Conservation (phyloP, 2,888 invertebrate species). For the Temnothorax ravouxi region DNA sequence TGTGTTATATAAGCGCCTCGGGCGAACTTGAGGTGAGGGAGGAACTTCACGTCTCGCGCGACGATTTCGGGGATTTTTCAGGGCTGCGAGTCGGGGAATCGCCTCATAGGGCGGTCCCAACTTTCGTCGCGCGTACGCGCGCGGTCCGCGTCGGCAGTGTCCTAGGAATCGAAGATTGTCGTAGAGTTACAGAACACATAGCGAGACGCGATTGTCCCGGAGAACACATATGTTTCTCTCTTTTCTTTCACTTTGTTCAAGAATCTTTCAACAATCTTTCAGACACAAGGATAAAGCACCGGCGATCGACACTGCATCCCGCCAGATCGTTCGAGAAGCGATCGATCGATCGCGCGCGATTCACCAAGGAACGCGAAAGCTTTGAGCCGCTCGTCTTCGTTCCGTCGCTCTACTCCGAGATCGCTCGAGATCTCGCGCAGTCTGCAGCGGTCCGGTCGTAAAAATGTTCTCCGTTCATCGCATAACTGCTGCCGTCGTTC, state of each 20-base stretch:
- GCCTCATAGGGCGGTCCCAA: conserved; percentile 39
- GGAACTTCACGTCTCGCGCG: background rate
- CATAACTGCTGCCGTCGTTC: background rate
- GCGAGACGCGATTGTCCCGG: background rate
- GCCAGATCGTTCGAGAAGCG: conserved; percentile 3
- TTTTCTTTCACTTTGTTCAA: background rate
- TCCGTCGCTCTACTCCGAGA: background rate
- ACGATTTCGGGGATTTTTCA: background rate
- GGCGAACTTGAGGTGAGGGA: background rate
- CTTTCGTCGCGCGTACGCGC: conserved; percentile 38
- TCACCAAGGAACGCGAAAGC: background rate
- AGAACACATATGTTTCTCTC: background rate
- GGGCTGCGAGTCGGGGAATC: conserved; percentile 1
- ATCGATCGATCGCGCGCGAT: conserved; percentile 38
- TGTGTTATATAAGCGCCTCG: background rate
- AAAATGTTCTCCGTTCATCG: conserved; percentile 35
- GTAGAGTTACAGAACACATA: background rate
- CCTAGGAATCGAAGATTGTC: background rate
- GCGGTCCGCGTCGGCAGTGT: conserved; percentile 19
- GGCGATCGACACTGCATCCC: background rate
- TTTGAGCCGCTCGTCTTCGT: background rate
- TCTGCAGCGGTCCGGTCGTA: conserved; percentile 8
- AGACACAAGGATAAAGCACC: background rate
- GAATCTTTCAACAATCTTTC: background rate
- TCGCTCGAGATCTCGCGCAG: conserved; percentile 23